Evolutionary conservation across 2,113 vertebrate genomes (phyloP).

Genomic region (Chloroceryle aenea): DNA sequence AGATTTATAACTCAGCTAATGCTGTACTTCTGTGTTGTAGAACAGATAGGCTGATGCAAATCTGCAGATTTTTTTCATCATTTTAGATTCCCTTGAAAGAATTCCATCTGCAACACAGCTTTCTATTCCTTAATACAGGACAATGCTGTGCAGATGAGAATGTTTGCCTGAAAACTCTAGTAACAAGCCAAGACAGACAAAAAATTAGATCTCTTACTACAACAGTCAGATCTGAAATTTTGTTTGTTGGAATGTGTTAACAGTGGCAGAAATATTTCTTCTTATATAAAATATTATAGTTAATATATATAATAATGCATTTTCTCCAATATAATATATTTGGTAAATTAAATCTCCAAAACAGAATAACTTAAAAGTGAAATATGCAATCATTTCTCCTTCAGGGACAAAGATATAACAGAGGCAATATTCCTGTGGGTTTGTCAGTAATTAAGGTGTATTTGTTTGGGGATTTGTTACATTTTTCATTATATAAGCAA

Average conservation of each 20-base stretch:
- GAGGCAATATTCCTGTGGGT: neutral
- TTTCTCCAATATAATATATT: neutral
- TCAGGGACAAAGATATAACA: neutral
- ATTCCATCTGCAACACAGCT: neutral
- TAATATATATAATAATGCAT: neutral
- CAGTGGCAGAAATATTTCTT: neutral
- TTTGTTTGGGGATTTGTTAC: neutral
- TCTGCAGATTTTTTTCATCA: neutral
- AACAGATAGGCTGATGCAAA: neutral
- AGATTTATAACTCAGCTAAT: neutral
- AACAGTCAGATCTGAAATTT: neutral
- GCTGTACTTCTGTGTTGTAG: neutral
- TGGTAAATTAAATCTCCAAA: neutral
- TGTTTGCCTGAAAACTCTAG: neutral
- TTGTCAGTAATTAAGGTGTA: neutral
- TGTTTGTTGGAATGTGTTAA: neutral
- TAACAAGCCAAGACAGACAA: neutral
- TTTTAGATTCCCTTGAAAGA: neutral
- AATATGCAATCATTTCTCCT: neutral
- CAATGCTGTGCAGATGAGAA: neutral
- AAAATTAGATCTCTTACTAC: neutral
- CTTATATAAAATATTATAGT: neutral
- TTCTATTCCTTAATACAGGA: neutral
- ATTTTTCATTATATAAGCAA: neutral
- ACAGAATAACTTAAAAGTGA: neutral